Percentiles rank a stretch among this genome's conserved stretches.
Evolutionary conservation across 2,797 vertebrate species (phyloP).

Genomic region (Buphagus erythrorhynchus): DNA sequence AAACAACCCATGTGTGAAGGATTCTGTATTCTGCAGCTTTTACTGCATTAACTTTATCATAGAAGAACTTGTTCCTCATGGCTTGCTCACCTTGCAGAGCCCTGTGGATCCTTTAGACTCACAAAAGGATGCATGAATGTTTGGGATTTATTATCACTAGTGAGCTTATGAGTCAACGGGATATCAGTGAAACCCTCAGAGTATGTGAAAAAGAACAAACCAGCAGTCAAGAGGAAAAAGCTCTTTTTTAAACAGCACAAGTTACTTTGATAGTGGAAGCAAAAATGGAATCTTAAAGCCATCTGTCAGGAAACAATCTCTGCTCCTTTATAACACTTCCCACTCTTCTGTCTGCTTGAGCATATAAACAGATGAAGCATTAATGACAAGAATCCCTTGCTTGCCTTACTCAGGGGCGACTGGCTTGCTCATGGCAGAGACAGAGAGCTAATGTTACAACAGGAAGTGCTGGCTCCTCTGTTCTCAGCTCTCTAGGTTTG

Average conservation of each 20-base stretch:
- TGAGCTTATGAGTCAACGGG: background rate
- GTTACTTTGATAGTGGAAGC: background rate
- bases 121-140: background rate
- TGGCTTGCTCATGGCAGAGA: background rate
- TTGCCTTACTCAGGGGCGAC: background rate
- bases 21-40: background rate
- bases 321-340: background rate
- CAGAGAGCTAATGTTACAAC: background rate
- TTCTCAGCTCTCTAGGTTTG: background rate
- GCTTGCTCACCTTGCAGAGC: background rate
- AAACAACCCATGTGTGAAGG: background rate
- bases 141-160: background rate
- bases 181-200: background rate
- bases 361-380: background rate
- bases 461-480: constrained; percentile 1
- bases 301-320: constrained; percentile 4
- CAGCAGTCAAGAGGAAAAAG: background rate
- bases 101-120: background rate
- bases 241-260: background rate
- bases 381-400: background rate
- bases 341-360: background rate
- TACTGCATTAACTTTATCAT: background rate
- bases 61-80: background rate
- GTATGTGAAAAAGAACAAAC: background rate
- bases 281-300: background rate